phyloP scores from a whole-genome alignment of 2,797 vertebrate species.

The Glyptemys insculpta region DNA sequence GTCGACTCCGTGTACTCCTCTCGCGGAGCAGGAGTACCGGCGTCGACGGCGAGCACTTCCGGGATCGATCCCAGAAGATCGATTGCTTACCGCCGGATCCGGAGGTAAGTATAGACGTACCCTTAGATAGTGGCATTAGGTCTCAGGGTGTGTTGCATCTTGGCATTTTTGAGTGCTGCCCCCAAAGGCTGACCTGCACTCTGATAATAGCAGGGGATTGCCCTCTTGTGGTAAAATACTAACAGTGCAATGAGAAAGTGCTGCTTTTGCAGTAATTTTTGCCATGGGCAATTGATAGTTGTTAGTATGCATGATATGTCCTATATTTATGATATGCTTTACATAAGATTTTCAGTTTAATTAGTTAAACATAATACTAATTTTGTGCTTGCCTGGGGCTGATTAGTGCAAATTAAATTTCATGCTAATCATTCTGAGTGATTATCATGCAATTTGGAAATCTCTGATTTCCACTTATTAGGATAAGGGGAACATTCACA shows the following conservation, averaged over 20 bases:
- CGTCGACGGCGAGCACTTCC: too few relatives aligned
- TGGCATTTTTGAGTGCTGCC: background rate
- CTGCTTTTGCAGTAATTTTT: background rate
- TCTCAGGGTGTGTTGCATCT: background rate
- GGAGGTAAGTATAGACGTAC: too few relatives aligned
- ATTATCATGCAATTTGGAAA: background rate
- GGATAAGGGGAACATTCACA: background rate
- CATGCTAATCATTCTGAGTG: background rate
- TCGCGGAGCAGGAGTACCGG: too few relatives aligned
- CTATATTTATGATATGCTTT: background rate
- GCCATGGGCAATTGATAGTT: background rate
- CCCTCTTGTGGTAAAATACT: constrained; percentile 61
- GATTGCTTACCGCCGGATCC: too few relatives aligned
- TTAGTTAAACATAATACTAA: background rate
- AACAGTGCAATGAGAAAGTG: background rate
- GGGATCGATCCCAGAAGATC: too few relatives aligned
- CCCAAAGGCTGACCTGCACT: background rate
- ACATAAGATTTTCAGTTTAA: background rate
- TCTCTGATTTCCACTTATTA: background rate
- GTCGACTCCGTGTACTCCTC: too few relatives aligned
- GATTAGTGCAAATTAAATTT: background rate
- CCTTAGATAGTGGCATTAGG: background rate
- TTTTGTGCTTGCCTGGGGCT: background rate
- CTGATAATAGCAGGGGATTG: constrained; percentile 25
- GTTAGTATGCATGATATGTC: accelerated